These are phyloP conservation scores for Paratilapia polleni DNA, from an alignment of 2,113 vertebrate genomes.

Conservation along the genomic window DNA sequence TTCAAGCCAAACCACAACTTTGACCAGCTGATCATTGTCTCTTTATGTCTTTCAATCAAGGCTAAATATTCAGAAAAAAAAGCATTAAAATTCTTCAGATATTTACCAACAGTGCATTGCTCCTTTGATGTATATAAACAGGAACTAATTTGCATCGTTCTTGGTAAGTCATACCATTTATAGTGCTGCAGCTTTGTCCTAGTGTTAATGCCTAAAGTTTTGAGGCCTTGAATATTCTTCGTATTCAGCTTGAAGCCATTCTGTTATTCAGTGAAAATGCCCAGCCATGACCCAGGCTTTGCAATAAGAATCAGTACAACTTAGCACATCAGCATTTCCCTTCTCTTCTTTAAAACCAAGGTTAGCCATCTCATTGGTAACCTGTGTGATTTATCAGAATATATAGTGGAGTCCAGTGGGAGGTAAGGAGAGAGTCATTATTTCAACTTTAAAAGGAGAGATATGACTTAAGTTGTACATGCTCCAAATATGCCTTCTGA, in stretches of 20 bases:
- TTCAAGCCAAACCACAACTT: too few relatives aligned
- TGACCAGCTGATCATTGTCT: background rate
- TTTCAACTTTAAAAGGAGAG: slow-evolving; percentile 52
- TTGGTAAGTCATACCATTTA: background rate
- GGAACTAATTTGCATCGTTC: background rate
- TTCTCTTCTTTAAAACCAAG: slow-evolving; percentile 39
- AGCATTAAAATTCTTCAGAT: background rate
- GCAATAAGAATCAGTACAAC: slow-evolving; percentile 6
- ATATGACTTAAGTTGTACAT: background rate
- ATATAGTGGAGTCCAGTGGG: slow-evolving; percentile 6
- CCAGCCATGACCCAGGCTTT: slow-evolving; percentile 51
- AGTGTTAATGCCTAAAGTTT: background rate
- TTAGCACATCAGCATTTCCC: slow-evolving; percentile 42
- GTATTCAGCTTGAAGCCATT: background rate
- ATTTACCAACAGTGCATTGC: background rate
- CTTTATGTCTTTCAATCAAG: too few relatives aligned
- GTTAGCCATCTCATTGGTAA: slow-evolving; percentile 42
- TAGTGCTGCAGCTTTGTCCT: background rate
- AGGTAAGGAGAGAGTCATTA: slow-evolving; percentile 2
- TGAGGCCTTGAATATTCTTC: slow-evolving; percentile 5
- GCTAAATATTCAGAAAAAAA: too few relatives aligned
- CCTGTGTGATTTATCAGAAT: slow-evolving; percentile 42
- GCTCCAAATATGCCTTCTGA: background rate
- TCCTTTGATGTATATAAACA: background rate
- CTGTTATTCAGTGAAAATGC: slow-evolving; percentile 5